These are phyloP conservation scores for Actenoides lindsayi DNA, from an alignment of 2,113 vertebrate genomes.

Conservation along the genomic window DNA sequence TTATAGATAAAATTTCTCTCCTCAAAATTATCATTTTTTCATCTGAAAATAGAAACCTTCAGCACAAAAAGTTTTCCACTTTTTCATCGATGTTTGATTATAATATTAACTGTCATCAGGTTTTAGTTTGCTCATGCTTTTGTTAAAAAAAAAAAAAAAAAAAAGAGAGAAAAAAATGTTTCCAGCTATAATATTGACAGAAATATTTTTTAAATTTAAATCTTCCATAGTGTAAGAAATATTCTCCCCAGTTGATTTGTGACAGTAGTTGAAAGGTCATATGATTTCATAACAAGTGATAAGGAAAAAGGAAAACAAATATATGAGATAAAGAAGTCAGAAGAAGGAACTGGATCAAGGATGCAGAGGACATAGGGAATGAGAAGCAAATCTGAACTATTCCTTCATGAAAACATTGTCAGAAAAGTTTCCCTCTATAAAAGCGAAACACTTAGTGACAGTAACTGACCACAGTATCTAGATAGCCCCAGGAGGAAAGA, in stretches of 20 bases:
- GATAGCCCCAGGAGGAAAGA: not conserved
- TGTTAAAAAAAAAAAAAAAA: not conserved
- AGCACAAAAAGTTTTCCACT: not conserved
- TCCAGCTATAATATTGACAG: not conserved
- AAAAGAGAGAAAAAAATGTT: not conserved
- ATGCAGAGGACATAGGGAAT: not conserved
- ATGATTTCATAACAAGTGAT: constrained; percentile 6
- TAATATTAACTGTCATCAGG: not conserved
- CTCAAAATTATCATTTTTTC: not conserved
- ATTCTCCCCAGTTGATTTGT: not conserved
- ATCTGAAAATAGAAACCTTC: constrained; percentile 1
- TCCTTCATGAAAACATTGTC: not conserved
- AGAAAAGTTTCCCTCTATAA: not conserved
- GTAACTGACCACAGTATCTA: not conserved
- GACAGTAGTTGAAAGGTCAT: not conserved
- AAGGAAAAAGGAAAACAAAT: not conserved
- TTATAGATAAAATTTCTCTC: not conserved
- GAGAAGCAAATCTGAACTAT: not conserved
- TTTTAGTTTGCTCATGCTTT: not conserved
- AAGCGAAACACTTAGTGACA: not conserved
- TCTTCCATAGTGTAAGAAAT: not conserved
- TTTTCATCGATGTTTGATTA: not conserved
- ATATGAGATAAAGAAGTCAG: not conserved
- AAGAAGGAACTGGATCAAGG: not conserved
- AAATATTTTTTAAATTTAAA: not conserved